Evolutionary conservation across 2,797 vertebrate genomes (phyloP).

Genomic region (Halcyon leucocephala): DNA sequence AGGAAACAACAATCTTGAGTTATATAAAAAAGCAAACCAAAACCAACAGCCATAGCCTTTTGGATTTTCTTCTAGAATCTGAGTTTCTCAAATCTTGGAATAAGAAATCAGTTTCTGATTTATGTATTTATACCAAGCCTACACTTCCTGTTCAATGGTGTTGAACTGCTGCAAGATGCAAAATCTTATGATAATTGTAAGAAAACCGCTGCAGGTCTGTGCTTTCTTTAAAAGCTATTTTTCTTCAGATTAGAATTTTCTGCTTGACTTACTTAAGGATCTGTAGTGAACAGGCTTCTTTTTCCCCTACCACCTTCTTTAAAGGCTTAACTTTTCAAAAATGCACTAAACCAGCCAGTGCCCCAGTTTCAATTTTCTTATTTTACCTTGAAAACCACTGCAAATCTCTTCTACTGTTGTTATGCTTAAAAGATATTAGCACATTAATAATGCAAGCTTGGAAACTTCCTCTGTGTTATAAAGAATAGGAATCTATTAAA

Average conservation of each 20-base stretch:
- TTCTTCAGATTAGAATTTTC: constrained; percentile 46
- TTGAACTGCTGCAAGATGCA: background rate
- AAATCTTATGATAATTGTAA: background rate
- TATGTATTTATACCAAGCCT: background rate
- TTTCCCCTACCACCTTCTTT: background rate
- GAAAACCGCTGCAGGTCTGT: background rate
- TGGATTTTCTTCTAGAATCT: background rate
- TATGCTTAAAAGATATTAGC: background rate
- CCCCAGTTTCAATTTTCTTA: background rate
- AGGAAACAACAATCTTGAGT: background rate
- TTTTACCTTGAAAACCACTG: background rate
- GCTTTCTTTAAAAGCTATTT: constrained; percentile 39
- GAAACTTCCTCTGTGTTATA: background rate
- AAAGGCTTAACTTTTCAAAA: constrained; percentile 36
- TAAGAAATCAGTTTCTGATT: background rate
- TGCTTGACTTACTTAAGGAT: constrained; percentile 18
- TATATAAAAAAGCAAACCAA: background rate
- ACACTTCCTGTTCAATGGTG: background rate
- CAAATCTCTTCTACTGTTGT: background rate
- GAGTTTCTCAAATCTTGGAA: background rate
- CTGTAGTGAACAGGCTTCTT: background rate
- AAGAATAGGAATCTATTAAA: background rate
- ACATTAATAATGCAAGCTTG: background rate
- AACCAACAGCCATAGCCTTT: background rate
- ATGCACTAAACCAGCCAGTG: background rate